Evolutionary conservation across 2,113 vertebrate genomes (phyloP), one percentile per base, ranked within the genome.

Genomic region (Psettodes erumei): DNA sequence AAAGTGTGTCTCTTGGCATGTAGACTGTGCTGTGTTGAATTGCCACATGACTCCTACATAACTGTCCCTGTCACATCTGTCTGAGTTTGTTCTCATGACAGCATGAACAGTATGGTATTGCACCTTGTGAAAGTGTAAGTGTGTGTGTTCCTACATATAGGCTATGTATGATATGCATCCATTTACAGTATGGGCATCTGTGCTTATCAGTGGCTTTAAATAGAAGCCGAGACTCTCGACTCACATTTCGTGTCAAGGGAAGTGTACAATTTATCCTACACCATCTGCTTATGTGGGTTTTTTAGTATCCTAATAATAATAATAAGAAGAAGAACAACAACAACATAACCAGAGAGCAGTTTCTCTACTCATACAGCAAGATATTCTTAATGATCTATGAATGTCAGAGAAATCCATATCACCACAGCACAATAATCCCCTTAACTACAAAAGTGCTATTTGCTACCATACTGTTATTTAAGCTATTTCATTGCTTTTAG

Each of bases 191-290:
- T 51, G 27, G 30, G 51, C 63, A 73, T 68, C 60, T 74, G 38
- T 54, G 70, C 37, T 43, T 35, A 66, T 27, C 23, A 5, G 11
- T 50, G 23, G 9, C 72, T 74, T 74, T 77, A 75, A 77, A 77
- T 68, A 77, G 74, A 71, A 65, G 55, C 28, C 43, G 30, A 25
- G 15, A 51, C 21, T 70, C 47, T 25, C 2, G 47, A 23, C 47
- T 48, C 59, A 55, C 45, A 48, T 61, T 54, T 77, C 19, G n/a
- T 56, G 37, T 50, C 51, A 48, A 21, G 8, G 51, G 37, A 56
- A 63, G 48, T 23, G 27, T 43, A n/a, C 8, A 6, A 30, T 15
- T 68, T 53, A 56, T 51, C 38, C 54, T 23, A 9, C 38, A 54
- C 70, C 73, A 66, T 71, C 51, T 75, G 65, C 35, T 50, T 61